These are phyloP conservation scores for Dinothrombium tinctorium DNA, from an alignment of 1,140 invertebrate genomes.

Conservation along the genomic window DNA sequence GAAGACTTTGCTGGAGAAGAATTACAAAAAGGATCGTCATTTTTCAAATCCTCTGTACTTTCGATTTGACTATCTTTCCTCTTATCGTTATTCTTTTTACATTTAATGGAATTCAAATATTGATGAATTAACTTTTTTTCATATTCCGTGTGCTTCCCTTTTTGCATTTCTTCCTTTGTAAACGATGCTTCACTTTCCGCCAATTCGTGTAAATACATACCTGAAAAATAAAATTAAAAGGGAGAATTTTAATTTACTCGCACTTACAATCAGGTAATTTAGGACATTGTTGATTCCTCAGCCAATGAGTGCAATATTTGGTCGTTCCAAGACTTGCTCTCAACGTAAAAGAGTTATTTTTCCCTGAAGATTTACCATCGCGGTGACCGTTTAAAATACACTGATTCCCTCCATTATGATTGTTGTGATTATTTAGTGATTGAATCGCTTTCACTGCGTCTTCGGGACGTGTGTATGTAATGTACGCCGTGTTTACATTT, in stretches of 20 bases:
- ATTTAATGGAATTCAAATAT: slow-evolving; percentile 10
- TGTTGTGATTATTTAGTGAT: slow-evolving; percentile 57
- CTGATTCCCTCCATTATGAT: not conserved
- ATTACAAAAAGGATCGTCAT: not conserved
- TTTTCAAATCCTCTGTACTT: no score
- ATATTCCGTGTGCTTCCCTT: slow-evolving; percentile 13
- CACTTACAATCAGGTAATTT: slow-evolving; percentile 36
- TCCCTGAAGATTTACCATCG: not conserved
- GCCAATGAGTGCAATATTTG: slow-evolving; percentile 98
- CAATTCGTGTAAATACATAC: slow-evolving; percentile 98
- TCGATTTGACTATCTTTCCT: not conserved
- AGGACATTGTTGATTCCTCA: slow-evolving; percentile 87
- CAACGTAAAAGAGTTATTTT: slow-evolving; percentile 28
- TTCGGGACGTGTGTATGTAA: slow-evolving; percentile 78
- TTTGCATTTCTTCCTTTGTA: slow-evolving; percentile 97
- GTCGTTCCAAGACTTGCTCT: slow-evolving; percentile 96
- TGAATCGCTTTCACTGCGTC: slow-evolving; percentile 89
- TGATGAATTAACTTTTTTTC: slow-evolving; percentile 12
- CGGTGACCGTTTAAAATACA: not conserved
- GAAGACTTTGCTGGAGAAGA: not conserved
- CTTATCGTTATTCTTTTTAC: not conserved
- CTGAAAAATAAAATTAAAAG: slow-evolving; percentile 15
- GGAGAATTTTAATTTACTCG: not conserved
- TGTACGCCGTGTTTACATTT: slow-evolving; percentile 54
- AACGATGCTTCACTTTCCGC: slow-evolving; percentile 88